Percentiles rank a stretch among this genome's conserved stretches.
These are phyloP conservation scores for Agelaius phoeniceus DNA, from an alignment of 2,113 vertebrate species.

Conservation along the genomic window DNA sequence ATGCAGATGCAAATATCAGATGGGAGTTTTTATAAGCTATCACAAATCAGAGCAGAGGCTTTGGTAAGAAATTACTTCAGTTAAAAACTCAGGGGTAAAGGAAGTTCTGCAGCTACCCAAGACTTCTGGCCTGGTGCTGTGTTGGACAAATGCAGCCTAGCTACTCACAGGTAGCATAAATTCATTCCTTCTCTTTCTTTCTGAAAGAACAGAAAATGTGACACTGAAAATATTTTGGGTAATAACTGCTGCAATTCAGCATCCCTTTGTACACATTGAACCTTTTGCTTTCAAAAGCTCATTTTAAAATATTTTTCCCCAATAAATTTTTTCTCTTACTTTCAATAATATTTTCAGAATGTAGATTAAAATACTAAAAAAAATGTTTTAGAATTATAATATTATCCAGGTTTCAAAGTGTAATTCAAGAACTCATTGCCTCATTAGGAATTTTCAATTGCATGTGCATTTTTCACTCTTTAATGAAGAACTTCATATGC, in stretches of 20 bases:
- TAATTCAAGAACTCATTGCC: constrained; percentile 12
- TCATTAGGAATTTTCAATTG: background rate
- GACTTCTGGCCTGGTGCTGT: background rate
- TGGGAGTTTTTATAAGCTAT: background rate
- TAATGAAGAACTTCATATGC: background rate
- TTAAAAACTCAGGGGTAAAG: background rate
- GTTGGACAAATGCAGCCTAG: background rate
- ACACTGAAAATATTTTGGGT: background rate
- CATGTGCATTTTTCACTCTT: constrained; percentile 5
- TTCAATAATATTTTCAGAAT: background rate
- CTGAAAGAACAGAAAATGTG: background rate
- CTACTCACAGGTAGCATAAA: background rate
- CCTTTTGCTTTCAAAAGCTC: background rate
- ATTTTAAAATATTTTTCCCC: background rate
- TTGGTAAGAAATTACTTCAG: background rate
- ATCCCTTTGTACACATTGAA: background rate
- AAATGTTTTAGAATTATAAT: background rate
- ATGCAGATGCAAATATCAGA: background rate
- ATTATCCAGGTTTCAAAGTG: background rate
- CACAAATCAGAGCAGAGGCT: background rate
- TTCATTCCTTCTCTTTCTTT: background rate
- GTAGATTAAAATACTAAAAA: background rate
- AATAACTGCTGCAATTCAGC: background rate
- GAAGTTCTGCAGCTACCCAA: background rate
- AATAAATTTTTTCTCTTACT: background rate